These are phyloP conservation scores for Tachuris rubrigastra DNA, from an alignment of 2,113 vertebrate genomes.

Conservation along the genomic window DNA sequence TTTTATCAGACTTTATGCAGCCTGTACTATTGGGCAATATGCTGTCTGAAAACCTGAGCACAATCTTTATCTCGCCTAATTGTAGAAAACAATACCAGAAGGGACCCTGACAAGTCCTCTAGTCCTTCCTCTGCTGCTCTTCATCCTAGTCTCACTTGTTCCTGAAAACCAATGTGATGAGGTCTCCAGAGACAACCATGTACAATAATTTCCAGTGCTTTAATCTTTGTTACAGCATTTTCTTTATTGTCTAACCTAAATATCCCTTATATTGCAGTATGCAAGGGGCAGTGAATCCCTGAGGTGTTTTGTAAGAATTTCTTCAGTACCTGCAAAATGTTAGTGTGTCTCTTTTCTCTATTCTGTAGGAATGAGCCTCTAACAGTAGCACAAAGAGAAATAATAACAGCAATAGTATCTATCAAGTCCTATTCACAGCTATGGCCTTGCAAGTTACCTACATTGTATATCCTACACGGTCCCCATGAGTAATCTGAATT, in stretches of 20 bases:
- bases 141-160: background rate
- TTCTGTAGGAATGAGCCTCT: background rate
- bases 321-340: background rate
- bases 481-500: fast-evolving
- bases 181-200: background rate
- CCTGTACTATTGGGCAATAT: background rate
- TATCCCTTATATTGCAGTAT: background rate
- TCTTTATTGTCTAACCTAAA: background rate
- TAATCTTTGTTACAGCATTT: background rate
- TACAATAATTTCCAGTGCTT: background rate
- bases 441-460: fast-evolving
- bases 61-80: background rate
- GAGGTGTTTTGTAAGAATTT: background rate
- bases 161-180: background rate
- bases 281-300: background rate
- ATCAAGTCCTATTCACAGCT: background rate
- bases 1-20: background rate
- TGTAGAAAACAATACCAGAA: background rate
- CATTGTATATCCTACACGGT: background rate
- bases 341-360: background rate
- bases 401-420: background rate
- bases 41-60: background rate
- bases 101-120: background rate
- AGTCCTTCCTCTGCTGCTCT: background rate
- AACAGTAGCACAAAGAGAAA: background rate